These are phyloP conservation scores for Myodes glareolus DNA, from an alignment of 2,113 vertebrate species.

Conservation along the genomic window DNA sequence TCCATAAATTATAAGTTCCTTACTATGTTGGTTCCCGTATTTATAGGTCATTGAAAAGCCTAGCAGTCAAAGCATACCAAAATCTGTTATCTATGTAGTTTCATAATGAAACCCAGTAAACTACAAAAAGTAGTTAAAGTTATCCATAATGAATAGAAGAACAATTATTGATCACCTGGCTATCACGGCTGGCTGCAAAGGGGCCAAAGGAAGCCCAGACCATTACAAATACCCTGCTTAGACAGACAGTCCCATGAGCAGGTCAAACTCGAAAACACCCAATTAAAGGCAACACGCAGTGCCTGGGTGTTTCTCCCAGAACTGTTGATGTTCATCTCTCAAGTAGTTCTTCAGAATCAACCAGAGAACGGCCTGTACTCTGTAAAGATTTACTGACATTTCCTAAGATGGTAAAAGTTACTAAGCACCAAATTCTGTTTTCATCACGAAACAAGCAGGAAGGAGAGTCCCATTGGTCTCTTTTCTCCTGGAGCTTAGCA, in stretches of 20 bases:
- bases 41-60: not conserved
- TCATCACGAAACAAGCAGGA: not conserved
- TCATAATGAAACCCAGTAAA: not conserved
- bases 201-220: constrained; percentile 51
- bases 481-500: not conserved
- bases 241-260: constrained; percentile 40
- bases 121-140: not conserved
- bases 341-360: not conserved
- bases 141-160: not conserved
- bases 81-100: not conserved
- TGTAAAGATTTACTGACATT: not conserved
- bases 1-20: not conserved
- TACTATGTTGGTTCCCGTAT: not conserved
- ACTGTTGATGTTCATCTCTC: constrained; percentile 55
- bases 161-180: not conserved
- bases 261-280: constrained; percentile 39
- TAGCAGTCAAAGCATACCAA: not conserved
- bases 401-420: not conserved
- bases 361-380: not conserved
- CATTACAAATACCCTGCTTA: constrained; percentile 28
- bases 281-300: constrained; percentile 32
- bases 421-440: not conserved
- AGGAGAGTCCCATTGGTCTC: not conserved
- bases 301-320: constrained; percentile 55
- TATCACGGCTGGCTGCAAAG: constrained; percentile 61